phyloP scores from a whole-genome alignment of 2,888 invertebrate genomes.

The Conomelus anceps region DNA sequence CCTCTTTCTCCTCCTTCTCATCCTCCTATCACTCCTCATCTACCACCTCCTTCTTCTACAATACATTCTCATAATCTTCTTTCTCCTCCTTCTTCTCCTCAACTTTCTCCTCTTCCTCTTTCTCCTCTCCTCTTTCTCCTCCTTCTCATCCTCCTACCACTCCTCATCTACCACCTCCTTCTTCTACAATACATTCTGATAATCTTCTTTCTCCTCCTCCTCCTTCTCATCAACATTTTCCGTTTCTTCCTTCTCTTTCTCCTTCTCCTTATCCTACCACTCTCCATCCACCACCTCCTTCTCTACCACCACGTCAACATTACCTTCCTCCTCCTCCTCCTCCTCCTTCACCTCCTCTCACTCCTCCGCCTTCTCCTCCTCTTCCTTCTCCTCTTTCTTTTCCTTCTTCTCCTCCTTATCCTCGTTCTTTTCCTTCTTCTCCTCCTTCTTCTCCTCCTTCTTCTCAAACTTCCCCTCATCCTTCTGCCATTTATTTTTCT shows the following conservation, averaged over 20 bases:
- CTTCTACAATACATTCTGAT: background rate
- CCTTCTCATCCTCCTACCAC: too few species aligned
- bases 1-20: too few species aligned
- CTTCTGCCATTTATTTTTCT: background rate
- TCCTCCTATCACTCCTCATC: too few species aligned
- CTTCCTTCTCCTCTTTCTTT: background rate
- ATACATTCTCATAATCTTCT: too few species aligned
- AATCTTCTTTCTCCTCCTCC: background rate
- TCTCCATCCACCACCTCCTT: background rate
- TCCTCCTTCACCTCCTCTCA: background rate
- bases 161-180: background rate
- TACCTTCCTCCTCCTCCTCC: background rate
- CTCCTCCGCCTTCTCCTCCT: background rate
- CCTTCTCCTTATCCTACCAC: too few species aligned
- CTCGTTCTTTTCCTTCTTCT: background rate
- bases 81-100: too few species aligned
- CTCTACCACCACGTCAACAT: background rate
- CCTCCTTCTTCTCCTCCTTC: background rate
- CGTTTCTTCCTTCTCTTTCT: background rate
- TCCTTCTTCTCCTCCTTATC: background rate
- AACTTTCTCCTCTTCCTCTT: too few species aligned
- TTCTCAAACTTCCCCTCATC: background rate
- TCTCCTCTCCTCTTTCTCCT: too few species aligned
- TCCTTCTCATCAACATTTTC: background rate
- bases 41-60: too few species aligned